Conservation (phyloP, 2,797 vertebrate species). For the Anniella stebbinsi region DNA sequence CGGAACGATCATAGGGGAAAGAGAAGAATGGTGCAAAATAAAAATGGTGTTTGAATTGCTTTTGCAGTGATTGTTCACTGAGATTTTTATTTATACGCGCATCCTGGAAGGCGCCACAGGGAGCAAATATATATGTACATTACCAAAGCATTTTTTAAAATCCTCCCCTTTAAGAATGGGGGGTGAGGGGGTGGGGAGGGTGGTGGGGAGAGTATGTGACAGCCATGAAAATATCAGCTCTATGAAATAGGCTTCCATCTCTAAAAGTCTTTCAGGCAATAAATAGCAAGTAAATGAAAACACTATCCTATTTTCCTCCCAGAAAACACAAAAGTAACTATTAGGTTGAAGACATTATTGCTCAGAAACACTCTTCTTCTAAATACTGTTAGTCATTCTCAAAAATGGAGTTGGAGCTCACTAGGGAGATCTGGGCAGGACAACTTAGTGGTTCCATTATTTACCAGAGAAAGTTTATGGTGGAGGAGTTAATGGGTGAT, state of each 20-base stretch:
- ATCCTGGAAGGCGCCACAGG: neutral
- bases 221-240: conserved; percentile 12
- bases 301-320: neutral
- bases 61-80: conserved; percentile 15
- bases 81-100: conserved; percentile 33
- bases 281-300: conserved; percentile 9
- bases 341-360: neutral
- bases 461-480: neutral
- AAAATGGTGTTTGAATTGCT: conserved; percentile 26
- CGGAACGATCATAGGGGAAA: conserved; percentile 10
- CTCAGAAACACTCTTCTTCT: neutral
- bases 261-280: conserved; percentile 17
- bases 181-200: neutral
- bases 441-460: neutral
- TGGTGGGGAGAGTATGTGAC: neutral
- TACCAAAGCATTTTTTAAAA: conserved; percentile 9
- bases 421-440: no score
- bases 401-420: neutral
- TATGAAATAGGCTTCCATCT: conserved; percentile 28
- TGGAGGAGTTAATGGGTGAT: neutral
- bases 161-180: neutral
- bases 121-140: neutral
- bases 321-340: neutral
- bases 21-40: conserved; percentile 20
- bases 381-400: neutral